phyloP scores from a whole-genome alignment of 2,797 vertebrate genomes.

The Glyptemys insculpta region DNA sequence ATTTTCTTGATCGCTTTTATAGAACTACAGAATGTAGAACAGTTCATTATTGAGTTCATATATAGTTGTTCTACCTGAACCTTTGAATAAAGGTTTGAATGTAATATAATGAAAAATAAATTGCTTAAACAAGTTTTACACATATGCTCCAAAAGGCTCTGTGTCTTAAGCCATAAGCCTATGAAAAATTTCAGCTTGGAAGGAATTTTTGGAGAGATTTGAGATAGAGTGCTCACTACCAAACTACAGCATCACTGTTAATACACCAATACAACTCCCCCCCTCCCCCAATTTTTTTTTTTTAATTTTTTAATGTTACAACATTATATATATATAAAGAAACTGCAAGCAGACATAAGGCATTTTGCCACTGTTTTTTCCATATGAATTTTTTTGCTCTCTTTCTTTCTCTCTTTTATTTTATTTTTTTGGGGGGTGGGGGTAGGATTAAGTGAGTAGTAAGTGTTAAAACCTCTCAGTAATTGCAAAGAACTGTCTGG shows the following conservation, averaged over 20 bases:
- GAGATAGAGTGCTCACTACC: background rate
- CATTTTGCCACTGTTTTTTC: background rate
- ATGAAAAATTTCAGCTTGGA: background rate
- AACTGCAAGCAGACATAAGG: background rate
- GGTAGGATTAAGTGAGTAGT: background rate
- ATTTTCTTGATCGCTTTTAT: background rate
- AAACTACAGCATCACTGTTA: background rate
- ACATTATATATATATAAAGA: background rate
- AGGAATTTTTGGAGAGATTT: background rate
- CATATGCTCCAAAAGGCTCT: background rate
- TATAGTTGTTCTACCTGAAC: background rate
- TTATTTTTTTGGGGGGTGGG: no score
- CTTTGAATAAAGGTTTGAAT: background rate
- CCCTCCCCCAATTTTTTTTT: no score
- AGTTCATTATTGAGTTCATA: background rate
- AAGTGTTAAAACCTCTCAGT: background rate
- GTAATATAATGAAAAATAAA: background rate
- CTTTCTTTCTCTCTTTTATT: no score
- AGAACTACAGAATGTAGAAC: background rate
- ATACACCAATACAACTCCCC: background rate
- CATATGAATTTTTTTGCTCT: no score
- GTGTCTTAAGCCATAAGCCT: background rate
- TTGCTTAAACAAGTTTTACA: background rate
- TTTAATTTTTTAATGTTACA: background rate
- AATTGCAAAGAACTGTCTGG: background rate